These are phyloP conservation scores for Phylloscopus trochilus DNA, from an alignment of 2,113 vertebrate species.

Conservation along the genomic window DNA sequence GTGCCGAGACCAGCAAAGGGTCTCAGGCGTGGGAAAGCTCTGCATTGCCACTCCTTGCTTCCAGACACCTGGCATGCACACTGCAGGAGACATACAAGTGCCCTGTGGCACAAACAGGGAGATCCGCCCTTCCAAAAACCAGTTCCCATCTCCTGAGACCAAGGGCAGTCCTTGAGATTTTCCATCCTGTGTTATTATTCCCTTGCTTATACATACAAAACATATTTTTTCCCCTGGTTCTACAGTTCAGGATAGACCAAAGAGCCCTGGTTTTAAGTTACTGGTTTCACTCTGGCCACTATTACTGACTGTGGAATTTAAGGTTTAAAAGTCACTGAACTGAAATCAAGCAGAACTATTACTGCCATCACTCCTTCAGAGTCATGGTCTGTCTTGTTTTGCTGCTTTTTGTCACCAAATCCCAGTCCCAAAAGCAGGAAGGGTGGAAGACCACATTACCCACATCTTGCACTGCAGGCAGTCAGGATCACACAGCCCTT, in stretches of 20 bases:
- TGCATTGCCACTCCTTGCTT: background rate
- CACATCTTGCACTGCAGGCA: too few species aligned
- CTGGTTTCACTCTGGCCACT: background rate
- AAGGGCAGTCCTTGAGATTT: background rate
- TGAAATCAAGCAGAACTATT: background rate
- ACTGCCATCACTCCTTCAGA: background rate
- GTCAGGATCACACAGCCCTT: background rate
- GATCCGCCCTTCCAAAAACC: background rate
- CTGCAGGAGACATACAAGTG: background rate
- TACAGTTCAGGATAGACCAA: background rate
- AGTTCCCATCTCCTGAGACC: background rate
- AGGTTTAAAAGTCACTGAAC: background rate
- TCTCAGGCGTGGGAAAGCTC: slow-evolving; percentile 38
- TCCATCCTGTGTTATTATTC: background rate
- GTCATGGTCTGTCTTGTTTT: background rate
- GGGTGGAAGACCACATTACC: background rate
- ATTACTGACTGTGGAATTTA: background rate
- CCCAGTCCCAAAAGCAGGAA: background rate
- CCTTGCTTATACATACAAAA: background rate
- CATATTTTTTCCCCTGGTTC: background rate
- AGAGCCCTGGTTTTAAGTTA: background rate
- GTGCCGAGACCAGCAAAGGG: slow-evolving; percentile 11
- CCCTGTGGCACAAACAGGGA: background rate
- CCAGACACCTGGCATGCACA: background rate
- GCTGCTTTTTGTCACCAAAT: background rate